These are phyloP conservation scores for Corvus cornix DNA, from an alignment of 2,113 vertebrate species.

Conservation along the genomic window DNA sequence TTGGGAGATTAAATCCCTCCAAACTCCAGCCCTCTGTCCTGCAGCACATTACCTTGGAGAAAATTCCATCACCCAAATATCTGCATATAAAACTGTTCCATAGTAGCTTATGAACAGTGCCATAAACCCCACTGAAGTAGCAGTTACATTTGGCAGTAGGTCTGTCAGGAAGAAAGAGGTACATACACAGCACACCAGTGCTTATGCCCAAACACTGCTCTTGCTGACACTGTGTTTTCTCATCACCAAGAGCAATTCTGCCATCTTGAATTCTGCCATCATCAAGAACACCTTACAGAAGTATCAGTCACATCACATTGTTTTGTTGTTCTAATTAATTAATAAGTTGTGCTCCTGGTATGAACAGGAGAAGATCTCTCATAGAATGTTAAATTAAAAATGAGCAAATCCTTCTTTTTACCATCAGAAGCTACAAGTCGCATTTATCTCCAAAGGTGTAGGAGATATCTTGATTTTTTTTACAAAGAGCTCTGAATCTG, in stretches of 20 bases:
- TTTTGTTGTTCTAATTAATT: not conserved
- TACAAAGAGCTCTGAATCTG: not conserved
- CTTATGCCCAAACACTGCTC: not conserved
- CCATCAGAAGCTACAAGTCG: not conserved
- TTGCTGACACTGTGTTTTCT: not conserved
- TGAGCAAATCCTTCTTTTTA: not conserved
- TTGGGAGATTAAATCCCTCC: not conserved
- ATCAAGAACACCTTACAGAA: not conserved
- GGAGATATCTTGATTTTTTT: not conserved
- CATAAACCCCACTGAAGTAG: not conserved
- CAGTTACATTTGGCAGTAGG: not conserved
- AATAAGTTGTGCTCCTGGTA: not conserved
- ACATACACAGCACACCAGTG: fast-evolving
- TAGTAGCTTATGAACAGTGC: not conserved
- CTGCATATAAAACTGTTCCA: not conserved
- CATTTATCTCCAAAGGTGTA: not conserved
- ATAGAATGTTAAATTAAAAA: not conserved
- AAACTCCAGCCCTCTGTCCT: not conserved
- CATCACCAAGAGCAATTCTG: not conserved
- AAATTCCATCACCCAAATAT: not conserved
- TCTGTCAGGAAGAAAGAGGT: not conserved
- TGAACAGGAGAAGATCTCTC: not conserved
- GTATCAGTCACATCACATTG: not conserved
- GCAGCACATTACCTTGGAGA: not conserved
- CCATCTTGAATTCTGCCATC: not conserved